Percentiles rank a stretch among this genome's conserved stretches.
Conservation (phyloP, 2,113 vertebrate species). For the Microtus ochrogaster region DNA sequence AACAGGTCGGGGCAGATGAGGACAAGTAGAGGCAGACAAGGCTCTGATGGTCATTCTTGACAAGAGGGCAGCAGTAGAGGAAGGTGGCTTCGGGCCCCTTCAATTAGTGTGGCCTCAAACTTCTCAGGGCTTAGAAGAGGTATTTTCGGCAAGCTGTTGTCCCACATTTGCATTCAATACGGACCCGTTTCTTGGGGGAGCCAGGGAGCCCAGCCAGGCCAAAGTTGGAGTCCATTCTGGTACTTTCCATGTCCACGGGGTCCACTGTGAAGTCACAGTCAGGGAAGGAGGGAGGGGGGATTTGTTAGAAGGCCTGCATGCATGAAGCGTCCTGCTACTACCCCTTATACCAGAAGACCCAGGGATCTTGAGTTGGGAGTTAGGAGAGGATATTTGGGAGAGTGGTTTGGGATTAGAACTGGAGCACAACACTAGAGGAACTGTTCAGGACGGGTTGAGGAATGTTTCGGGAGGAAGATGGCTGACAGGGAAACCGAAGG, state of each 20-base stretch:
- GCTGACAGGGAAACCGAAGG: neutral
- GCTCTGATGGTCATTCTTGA: conserved; percentile 58
- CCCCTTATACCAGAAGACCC: conserved; percentile 56
- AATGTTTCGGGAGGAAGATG: neutral
- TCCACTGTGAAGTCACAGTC: conserved; percentile 88
- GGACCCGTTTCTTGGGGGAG: conserved; percentile 91
- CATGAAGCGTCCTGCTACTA: conserved; percentile 44
- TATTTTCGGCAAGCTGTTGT: conserved; percentile 92
- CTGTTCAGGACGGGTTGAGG: neutral
- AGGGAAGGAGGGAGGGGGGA: conserved; percentile 20
- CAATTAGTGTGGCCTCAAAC: conserved; percentile 62
- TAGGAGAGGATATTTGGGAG: neutral
- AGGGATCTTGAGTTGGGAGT: conserved; percentile 25
- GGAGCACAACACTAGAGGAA: neutral
- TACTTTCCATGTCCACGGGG: conserved; percentile 93
- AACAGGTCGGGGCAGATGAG: neutral
- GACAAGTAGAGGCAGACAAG: conserved; percentile 50
- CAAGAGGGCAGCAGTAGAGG: conserved; percentile 63
- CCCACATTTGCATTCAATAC: conserved; percentile 94
- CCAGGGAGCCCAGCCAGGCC: conserved; percentile 87
- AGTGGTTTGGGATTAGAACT: neutral
- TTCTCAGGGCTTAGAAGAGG: conserved; percentile 88
- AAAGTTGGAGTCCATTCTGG: conserved; percentile 94
- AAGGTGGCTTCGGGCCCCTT: conserved; percentile 50
- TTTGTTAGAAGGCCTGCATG: conserved; percentile 65